Conservation (phyloP, 2,797 vertebrate genomes). For the Paedocypris micromegethes region DNA sequence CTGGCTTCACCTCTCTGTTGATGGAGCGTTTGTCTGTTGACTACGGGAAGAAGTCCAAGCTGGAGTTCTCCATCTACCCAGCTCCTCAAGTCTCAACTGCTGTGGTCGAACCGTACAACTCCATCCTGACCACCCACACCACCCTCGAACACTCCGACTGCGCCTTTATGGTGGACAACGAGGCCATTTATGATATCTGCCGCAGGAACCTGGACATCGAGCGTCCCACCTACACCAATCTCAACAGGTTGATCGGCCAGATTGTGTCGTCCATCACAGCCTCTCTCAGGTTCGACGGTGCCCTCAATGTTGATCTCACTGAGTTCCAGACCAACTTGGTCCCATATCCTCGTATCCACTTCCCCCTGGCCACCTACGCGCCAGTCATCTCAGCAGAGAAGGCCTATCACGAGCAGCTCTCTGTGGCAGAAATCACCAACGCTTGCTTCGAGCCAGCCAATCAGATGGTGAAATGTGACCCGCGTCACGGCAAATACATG, state of each 20-base stretch:
- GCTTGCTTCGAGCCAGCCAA: conserved; percentile 66
- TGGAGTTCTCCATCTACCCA: conserved; percentile 63
- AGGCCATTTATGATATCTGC: conserved; percentile 58
- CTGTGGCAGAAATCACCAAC: conserved; percentile 64
- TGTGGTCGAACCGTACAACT: conserved; percentile 77
- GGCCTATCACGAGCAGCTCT: conserved; percentile 64
- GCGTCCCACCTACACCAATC: conserved; percentile 72
- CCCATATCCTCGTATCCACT: conserved; percentile 62
- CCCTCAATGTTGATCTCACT: conserved; percentile 74
- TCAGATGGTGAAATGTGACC: conserved; percentile 69
- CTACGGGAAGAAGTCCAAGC: conserved; percentile 68
- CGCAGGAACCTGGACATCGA: conserved; percentile 65
- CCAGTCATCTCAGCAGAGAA: conserved; percentile 65
- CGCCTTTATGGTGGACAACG: conserved; percentile 64
- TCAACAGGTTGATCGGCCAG: conserved; percentile 70
- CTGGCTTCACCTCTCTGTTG: conserved; percentile 80
- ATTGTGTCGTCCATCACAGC: conserved; percentile 74
- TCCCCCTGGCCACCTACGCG: conserved; percentile 62
- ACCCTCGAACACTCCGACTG: conserved; percentile 65
- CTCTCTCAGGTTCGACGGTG: conserved; percentile 77
- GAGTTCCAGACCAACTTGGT: conserved; percentile 79
- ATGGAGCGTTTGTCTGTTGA: conserved; percentile 79
- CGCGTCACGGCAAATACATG: conserved; percentile 69
- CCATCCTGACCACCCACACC: conserved; percentile 69
- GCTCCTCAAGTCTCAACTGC: conserved; percentile 81